These are phyloP conservation scores for Globia sparganii DNA, from an alignment of 2,888 invertebrate species.

Conservation along the genomic window DNA sequence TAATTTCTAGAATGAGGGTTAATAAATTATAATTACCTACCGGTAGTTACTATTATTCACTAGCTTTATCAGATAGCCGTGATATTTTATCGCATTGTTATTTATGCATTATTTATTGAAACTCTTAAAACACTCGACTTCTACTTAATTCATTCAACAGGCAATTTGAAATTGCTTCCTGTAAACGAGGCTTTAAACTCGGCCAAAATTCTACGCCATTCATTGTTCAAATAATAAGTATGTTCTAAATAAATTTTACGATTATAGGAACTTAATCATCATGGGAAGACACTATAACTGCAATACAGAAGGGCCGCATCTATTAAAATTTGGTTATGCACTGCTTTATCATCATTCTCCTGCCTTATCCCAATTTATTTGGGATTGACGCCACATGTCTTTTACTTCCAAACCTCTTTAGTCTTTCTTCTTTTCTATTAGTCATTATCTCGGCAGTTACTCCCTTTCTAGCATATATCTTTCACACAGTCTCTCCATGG, in stretches of 20 bases:
- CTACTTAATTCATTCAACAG: slow-evolving; percentile 38
- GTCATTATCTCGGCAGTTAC: neutral
- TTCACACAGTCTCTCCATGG: too few species aligned
- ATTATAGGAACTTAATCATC: slow-evolving; percentile 1
- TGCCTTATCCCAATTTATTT: neutral
- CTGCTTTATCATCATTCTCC: neutral
- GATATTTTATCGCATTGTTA: slow-evolving; percentile 30
- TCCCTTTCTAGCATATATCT: neutral
- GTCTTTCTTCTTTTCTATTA: neutral
- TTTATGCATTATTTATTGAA: slow-evolving; percentile 16
- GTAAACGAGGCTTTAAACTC: slow-evolving; percentile 18
- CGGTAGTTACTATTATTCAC: slow-evolving; percentile 23
- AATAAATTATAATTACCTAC: slow-evolving; percentile 38
- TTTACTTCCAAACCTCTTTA: neutral
- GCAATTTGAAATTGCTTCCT: slow-evolving; percentile 26
- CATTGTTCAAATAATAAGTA: slow-evolving; percentile 30
- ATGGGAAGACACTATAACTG: neutral
- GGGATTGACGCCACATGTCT: neutral
- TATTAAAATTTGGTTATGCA: neutral
- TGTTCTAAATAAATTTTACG: slow-evolving; percentile 12
- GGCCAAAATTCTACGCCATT: slow-evolving; percentile 7
- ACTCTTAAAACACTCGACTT: slow-evolving; percentile 31
- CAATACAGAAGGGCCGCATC: neutral
- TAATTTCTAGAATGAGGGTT: slow-evolving; percentile 18
- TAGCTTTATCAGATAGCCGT: slow-evolving; percentile 39